Evolutionary conservation across 2,113 vertebrate genomes (phyloP), one percentile per base, ranked within the genome.

Genomic region (Oreochromis niloticus): DNA sequence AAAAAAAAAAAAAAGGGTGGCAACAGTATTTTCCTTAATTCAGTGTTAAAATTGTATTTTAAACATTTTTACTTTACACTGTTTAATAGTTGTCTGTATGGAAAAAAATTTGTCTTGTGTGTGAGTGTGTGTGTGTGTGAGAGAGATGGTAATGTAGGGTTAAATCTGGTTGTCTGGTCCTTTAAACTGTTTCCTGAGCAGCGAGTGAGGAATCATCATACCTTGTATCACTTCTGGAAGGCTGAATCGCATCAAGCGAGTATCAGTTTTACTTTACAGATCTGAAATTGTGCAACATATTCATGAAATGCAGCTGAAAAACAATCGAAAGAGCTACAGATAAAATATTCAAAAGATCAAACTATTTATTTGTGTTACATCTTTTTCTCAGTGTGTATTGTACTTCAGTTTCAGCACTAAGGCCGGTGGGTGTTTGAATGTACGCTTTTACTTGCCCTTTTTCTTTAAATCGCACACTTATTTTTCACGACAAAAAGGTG

Each of bases 41-140:
- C 95, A 96, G 96, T 96, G 95, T 96, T 97, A 94, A 91, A 93
- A 91, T 88, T 93, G 88, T 95, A 93, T 96, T 95, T 94, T 94
- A 87, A 95, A 89, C 36, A 90, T 93, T 96, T 95, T 91, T 94
- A 91, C 91, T 91, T 93, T 13, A 86, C 84, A 57, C 12, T 84
- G 83, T 93, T 90, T 10, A 84, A 84, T 93, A 89, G 73, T 87
- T 84, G 86, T 94, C 85, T 93, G 86, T 93, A 81, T 91, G 79
- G 41, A 89, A 92, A 43, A 50, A 73, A 32, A 34, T 36, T 73
- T 83, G 80, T 93, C 82, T 41, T 27, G 66, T 73, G 39, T 2
- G 66, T 73, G 59, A 27, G 55, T 54, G 55, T 22, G 24, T 71
- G 36, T n/a, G 34, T 0, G 61, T 8, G 34, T 3, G 34, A 1